phyloP scores from a whole-genome alignment of 2,113 vertebrate species.

The Strix aluco region DNA sequence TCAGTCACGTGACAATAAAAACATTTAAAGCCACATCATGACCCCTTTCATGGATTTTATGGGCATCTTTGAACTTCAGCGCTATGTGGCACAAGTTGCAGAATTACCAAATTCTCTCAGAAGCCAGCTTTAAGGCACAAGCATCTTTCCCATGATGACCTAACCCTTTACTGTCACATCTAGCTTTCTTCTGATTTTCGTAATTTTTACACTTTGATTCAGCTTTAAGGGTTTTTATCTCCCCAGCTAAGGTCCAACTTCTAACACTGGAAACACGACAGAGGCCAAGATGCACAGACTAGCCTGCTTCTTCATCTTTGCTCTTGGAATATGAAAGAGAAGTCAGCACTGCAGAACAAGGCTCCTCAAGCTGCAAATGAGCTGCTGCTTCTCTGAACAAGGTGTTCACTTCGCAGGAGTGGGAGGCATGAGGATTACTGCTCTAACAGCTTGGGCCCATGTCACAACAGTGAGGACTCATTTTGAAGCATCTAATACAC shows the following conservation, averaged over 20 bases:
- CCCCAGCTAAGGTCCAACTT: background rate
- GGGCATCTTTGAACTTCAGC: background rate
- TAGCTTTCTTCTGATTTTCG: background rate
- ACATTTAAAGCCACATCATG: conserved; percentile 31
- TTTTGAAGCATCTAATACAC: conserved; percentile 69
- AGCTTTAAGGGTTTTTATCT: background rate
- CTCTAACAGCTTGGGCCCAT: conserved; percentile 19
- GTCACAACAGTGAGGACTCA: conserved; percentile 62
- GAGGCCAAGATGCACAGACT: conserved; percentile 68
- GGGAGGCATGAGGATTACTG: conserved; percentile 41
- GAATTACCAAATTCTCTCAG: background rate
- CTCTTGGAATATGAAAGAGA: conserved; percentile 22
- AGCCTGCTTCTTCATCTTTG: conserved; percentile 68
- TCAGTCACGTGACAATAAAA: conserved; percentile 27
- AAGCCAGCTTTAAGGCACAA: background rate
- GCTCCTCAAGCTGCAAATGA: conserved; percentile 16
- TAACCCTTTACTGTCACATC: background rate
- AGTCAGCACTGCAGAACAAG: background rate
- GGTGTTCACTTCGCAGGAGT: conserved; percentile 70
- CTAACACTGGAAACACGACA: conserved; percentile 58
- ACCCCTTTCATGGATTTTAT: conserved; percentile 35
- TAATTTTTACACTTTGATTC: background rate
- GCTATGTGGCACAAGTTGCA: background rate
- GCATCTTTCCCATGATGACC: background rate
- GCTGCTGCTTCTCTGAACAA: conserved; percentile 65